phyloP scores from a whole-genome alignment of 2,888 invertebrate genomes.

The Tipula unca region DNA sequence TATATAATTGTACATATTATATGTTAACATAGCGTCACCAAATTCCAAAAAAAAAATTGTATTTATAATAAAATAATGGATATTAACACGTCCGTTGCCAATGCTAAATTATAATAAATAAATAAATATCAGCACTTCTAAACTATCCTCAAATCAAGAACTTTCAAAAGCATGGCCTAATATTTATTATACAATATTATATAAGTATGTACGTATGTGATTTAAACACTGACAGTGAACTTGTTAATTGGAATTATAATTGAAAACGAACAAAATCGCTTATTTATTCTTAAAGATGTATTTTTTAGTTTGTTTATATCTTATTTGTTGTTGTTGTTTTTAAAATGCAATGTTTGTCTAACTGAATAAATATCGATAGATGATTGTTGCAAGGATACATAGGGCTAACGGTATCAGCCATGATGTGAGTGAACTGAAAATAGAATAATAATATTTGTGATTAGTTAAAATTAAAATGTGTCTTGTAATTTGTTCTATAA shows the following conservation, averaged over 20 bases:
- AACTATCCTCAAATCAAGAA: not conserved
- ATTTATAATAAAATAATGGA: not conserved
- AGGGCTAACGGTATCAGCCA: constrained; percentile 16
- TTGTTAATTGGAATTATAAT: not conserved
- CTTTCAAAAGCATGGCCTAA: not conserved
- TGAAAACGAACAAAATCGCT: not conserved
- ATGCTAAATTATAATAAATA: not conserved
- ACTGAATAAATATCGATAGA: constrained; percentile 2
- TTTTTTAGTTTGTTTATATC: not conserved
- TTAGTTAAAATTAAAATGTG: not conserved
- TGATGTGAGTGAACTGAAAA: constrained; percentile 19
- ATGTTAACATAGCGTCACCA: not conserved
- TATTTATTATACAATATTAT: not conserved
- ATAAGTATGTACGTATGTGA: not conserved
- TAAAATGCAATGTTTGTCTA: not conserved
- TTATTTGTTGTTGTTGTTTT: not conserved
- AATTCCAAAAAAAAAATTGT: not conserved
- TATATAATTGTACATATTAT: not conserved
- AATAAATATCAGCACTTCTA: not conserved
- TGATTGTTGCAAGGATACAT: constrained; percentile 19
- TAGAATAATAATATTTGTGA: not conserved
- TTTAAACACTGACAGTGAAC: not conserved
- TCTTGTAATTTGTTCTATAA: not conserved
- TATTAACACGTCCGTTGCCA: not conserved
- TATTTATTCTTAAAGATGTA: not conserved